phyloP scores from a whole-genome alignment of 2,888 invertebrate genomes.

The Hedya salicella region DNA sequence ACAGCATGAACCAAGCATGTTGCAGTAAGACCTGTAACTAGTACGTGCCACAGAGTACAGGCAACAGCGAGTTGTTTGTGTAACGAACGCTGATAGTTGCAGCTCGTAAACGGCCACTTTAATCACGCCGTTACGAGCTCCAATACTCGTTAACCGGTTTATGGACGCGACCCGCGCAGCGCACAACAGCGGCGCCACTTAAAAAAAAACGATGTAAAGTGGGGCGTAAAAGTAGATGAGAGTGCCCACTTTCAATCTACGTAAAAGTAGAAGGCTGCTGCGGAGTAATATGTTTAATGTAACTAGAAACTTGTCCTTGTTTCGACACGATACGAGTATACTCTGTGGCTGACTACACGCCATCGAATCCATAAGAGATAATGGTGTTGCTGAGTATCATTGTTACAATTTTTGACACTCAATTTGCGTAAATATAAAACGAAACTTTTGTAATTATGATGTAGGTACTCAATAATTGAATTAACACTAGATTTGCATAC shows the following conservation, averaged over 20 bases:
- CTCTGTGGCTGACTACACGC: too few relatives aligned
- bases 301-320: background rate
- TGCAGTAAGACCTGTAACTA: constrained; percentile 1
- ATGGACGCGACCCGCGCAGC: constrained; percentile 37
- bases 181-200: constrained; percentile 6
- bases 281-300: background rate
- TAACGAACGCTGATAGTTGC: constrained; percentile 38
- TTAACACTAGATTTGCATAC: too few relatives aligned
- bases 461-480: too few relatives aligned
- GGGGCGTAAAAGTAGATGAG: background rate
- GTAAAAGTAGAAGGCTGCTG: background rate
- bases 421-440: too few relatives aligned
- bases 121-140: constrained; percentile 43
- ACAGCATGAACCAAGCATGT: background rate
- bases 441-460: too few relatives aligned
- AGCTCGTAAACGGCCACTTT: constrained; percentile 41
- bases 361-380: too few relatives aligned
- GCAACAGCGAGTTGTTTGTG: constrained; percentile 35
- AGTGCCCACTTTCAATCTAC: background rate
- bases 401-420: too few relatives aligned
- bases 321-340: background rate
- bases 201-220: background rate
- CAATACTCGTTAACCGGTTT: constrained; percentile 44
- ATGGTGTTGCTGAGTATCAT: too few relatives aligned
- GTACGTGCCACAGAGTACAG: constrained; percentile 18